Evolutionary conservation across 2,797 vertebrate species (phyloP), one percentile per base, ranked within the genome.

Genomic region (Thripadectes ignobilis): DNA sequence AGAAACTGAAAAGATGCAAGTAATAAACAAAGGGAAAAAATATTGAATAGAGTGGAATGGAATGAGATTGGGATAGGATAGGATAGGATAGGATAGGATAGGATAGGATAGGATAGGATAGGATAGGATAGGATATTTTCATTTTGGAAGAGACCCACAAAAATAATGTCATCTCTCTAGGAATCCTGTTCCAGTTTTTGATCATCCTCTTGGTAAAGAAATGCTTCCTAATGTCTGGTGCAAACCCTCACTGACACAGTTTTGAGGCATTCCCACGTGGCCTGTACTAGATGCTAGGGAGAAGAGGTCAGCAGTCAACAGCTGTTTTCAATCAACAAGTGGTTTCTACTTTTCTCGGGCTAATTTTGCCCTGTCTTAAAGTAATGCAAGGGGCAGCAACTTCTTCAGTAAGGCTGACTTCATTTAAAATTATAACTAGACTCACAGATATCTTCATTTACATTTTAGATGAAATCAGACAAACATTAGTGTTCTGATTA

Each of bases 181-280:
- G 32, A 76, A 65, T 12, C 8, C 16, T 39, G 8, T 36, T 72
- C 3, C 6, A 46, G 8, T 34, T 6, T 79, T 59, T 76, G 36
- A 51, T 26, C 24, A 36, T 3, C 5, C 4, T 45, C 3, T 38
- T 2, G 2, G 18, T 59, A 67, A 71, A 54, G 29, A 63, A 51
- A 38, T 19, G 3, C 7, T 69, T 88, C 41, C 16, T 61, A 7
- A 52, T 21, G 4, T 45, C 27, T 26, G 29, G 5, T 49, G 14
- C n/a, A n/a, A 74, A 49, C 8, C 3, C 29, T 11, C 4, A 7
- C 23, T 75, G 23, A 21, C 1, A 8, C 9, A 57, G 22, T 26
- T 81, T 78, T 72, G 21, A 67, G 32, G 7, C 5, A 41, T 54
- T 63, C 10, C 18, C 26, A 7, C 5, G 0, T 0, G 2, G 54